Evolutionary conservation across 2,113 vertebrate species (phyloP), one percentile per base, ranked within the genome.

Genomic region (Scatophagus argus): DNA sequence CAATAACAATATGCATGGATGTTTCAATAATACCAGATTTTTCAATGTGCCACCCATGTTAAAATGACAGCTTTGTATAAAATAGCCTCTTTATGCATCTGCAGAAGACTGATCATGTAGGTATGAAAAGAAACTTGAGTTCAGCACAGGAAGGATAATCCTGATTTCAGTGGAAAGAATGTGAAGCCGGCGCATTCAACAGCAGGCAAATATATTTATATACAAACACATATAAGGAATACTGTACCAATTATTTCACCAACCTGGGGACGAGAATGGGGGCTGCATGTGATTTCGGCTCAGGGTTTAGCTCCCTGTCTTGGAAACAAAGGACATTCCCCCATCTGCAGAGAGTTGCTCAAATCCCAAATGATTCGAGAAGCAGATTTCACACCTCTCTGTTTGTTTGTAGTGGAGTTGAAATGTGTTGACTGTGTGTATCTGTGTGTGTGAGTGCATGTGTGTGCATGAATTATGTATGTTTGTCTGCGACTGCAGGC

Each of bases 231-330:
- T 44, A 87, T 32, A 64, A 82, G 83, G 44, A 88, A 90, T 62
- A 89, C 79, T 78, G 85, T 83, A 87, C 25, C 85, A 76, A 86
- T 79, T 27, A 71, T 83, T 79, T 85, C 91, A 92, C 92, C 88
- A 90, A 93, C 90, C 91, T 92, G 90, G 56, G 74, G 72, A 74
- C 25, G 80, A 71, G 83, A 86, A 44, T 3, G 74, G 59, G 79
- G 80, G 54, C 68, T 70, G 88, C 83, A 32, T 74, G 79, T 79
- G 64, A 80, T 70, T 83, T 82, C 67, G 11, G 83, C 84, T 80
- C 81, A 39, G 75, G 68, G 34, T 79, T 39, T 87, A 87, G 77
- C 75, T 78, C 77, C 67, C 59, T 69, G 64, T 61, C 67, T 75
- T 47, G 59, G 73, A 83, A 78, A 80, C 62, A 82, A 84, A 86